Base-by-base conservation (phyloP, 2,888 invertebrate genomes). In the Noctuana brunneofusca region DNA sequence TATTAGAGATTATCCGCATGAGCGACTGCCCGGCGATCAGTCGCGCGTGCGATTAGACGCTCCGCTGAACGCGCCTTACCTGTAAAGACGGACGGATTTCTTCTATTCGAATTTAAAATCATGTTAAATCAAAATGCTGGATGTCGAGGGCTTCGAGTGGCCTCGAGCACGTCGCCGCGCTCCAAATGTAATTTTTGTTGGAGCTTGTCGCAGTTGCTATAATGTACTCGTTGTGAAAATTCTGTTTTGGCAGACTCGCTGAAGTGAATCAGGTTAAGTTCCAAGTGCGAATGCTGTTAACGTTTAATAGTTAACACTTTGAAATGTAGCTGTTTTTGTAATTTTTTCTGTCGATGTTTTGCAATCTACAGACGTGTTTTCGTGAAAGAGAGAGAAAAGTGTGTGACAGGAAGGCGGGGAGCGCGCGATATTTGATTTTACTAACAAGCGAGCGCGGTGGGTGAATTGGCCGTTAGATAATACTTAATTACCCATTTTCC, bases 41-140 rank as follows among this genome's bases (percentile, higher is more conserved):
- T 70, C 77, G 70, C 67, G 77, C 72, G 72, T 73, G 69, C 73
- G 70, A 73, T 75, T 73, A 75, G 66, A 60, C 68, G 72, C 65
- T 55, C 66, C 65, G 58, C 41, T 68, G 71, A 53, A 46, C 65
- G 30, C 46, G 16, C 46, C 56, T 55, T 14, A 55, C 35, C 35
- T 53, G 35, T 22, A 38, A 35, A 20, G 53, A 14, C 32, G 41
- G 22, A 55, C 16, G 24, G 22, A 55, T 55, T 43, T 27, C 41
- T 55, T 27, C 16, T n/a, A 55, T 55, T 43, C 55, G 27, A 55
- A 55, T 55, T 55, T 55, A 27, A 55, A 43, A 43, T 43, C 55
- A 43, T 55, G 55, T 82, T 81, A 9, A 75, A 65, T 12, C 81
- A 38, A 50, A 50, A 32, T 27, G 50, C 50, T 41, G 80, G 48